A percentile compares a stretch with the other conserved stretches of the same genome.
Evolutionary conservation across 2,797 vertebrate species (phyloP).

Genomic region (Champsocephalus esox): DNA sequence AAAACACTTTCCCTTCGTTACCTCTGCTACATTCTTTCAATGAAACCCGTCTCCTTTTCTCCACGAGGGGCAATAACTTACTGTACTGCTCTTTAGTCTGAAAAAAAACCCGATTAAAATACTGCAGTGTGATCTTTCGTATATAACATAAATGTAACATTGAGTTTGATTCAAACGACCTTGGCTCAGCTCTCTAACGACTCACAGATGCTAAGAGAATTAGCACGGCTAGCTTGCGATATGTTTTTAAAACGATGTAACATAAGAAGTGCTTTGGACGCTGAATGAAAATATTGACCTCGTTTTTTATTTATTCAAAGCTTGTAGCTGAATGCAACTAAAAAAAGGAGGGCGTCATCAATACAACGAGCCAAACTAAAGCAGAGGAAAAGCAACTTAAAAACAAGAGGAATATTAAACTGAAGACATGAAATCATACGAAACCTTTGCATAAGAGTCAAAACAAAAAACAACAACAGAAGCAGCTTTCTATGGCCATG

Average conservation of each 20-base stretch:
- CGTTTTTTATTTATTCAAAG: constrained; percentile 14
- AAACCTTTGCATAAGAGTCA: constrained; percentile 58
- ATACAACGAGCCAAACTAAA: constrained; percentile 62
- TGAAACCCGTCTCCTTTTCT: constrained; percentile 33
- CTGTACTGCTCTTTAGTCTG: constrained; percentile 9
- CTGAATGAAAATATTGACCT: constrained; percentile 21
- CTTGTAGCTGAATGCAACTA: constrained; percentile 16
- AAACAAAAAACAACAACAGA: constrained; percentile 46
- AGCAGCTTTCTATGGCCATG: constrained; percentile 68
- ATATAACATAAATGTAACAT: constrained; percentile 11
- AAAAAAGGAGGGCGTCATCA: constrained; percentile 47
- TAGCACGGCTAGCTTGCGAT: constrained; percentile 17
- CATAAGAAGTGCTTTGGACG: constrained; percentile 17
- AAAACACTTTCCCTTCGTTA: constrained; percentile 67
- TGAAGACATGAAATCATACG: constrained; percentile 42
- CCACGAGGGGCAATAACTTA: constrained; percentile 9
- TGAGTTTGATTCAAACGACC: constrained; percentile 25
- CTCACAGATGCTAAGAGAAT: background rate
- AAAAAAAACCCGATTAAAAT: constrained; percentile 43
- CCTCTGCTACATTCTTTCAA: constrained; percentile 68
- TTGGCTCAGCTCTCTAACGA: constrained; percentile 10
- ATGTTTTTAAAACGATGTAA: constrained; percentile 22
- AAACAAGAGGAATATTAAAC: constrained; percentile 54
- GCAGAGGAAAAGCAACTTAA: constrained; percentile 42
- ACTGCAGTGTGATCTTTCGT: constrained; percentile 36